A percentile compares a stretch with the other conserved stretches of the same genome.
These are phyloP conservation scores for Drosophila cognata DNA, from an alignment of 2,888 invertebrate genomes.

Conservation along the genomic window DNA sequence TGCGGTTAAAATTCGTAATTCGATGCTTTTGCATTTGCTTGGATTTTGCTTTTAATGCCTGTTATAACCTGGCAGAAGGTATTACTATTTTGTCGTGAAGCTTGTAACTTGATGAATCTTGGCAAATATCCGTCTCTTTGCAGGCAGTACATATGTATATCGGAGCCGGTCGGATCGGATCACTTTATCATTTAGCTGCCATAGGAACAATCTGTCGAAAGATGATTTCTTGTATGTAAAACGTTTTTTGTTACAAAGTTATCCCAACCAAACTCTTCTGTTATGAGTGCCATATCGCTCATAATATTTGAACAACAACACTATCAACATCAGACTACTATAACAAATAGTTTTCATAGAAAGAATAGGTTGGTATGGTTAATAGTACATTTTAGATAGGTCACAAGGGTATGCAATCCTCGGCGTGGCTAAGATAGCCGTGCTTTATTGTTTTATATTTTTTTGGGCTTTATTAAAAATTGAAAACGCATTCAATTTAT, in stretches of 20 bases:
- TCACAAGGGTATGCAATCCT: not conserved
- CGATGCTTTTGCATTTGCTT: slow-evolving; percentile 75
- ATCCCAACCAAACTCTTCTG: not conserved
- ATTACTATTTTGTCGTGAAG: not conserved
- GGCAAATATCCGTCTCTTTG: not conserved
- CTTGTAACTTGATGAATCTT: not conserved
- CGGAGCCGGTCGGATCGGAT: rapidly evolving
- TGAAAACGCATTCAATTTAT: slow-evolving; percentile 80
- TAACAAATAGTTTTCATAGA: not conserved
- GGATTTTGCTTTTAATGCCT: slow-evolving; percentile 33
- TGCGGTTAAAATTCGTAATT: slow-evolving; percentile 76
- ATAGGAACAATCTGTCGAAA: not conserved
- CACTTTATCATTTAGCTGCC: not conserved
- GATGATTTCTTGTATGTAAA: not conserved
- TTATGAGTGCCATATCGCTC: not conserved
- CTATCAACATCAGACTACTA: not conserved
- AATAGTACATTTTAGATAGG: not conserved
- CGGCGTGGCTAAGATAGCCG: not conserved
- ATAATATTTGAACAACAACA: not conserved
- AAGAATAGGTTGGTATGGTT: not conserved
- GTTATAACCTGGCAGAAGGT: not conserved
- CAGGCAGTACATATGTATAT: not conserved
- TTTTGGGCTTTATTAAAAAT: slow-evolving; percentile 74
- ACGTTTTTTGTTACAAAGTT: not conserved
- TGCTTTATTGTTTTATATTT: slow-evolving; percentile 14